Base-by-base conservation (phyloP, 2,888 invertebrate species). In the Diploptera punctata region DNA sequence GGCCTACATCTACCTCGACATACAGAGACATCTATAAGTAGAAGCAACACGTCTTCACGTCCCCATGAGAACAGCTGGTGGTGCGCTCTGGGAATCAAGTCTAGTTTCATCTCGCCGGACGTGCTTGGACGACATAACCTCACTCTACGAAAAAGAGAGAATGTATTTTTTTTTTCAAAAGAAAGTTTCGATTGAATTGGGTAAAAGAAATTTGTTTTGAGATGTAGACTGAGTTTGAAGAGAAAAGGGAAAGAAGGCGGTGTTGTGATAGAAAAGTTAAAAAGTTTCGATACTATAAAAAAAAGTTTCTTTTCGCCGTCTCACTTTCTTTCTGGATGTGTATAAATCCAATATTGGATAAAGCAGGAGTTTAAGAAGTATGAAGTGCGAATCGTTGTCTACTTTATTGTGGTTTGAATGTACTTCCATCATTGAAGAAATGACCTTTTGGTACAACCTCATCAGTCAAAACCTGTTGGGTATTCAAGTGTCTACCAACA, bases 261-360 rank as follows among this genome's bases (percentile, higher is more conserved):
- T 38, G 65, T 26, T 47, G 65, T 65, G 43, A 65, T 65, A 65
- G 43, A 65, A 65, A 65, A 47, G 44, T 65, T 65, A 44, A 26
- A 24, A 65, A 24, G 19, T 65, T 65, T 65, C 18, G 65, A 65
- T 65, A 65, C 65, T 44, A 9, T n/a, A 13, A 57, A 26, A 57
- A 29, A 57, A 57, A 57, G 57, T 57, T 57, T 57, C 13, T n/a
- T 57, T 16, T 7, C n/a, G n/a, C n/a, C n/a, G n/a, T n/a, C n/a
- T n/a, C n/a, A 31, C 10, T 5, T 57, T 29, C 16, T n/a, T 57
- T 57, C 1, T 57, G 10, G n/a, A n/a, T 57, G 29, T 57, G n/a
- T 57, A 57, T 57, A 57, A 57, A 57, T 57, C 57, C 57, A 57
- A 57, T 57, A 31, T 57, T 31, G 57, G 57, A 57, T 31, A 16